Evolutionary conservation across 2,113 vertebrate genomes (phyloP), one percentile per base, ranked within the genome.

Genomic region (Grallaria varia): DNA sequence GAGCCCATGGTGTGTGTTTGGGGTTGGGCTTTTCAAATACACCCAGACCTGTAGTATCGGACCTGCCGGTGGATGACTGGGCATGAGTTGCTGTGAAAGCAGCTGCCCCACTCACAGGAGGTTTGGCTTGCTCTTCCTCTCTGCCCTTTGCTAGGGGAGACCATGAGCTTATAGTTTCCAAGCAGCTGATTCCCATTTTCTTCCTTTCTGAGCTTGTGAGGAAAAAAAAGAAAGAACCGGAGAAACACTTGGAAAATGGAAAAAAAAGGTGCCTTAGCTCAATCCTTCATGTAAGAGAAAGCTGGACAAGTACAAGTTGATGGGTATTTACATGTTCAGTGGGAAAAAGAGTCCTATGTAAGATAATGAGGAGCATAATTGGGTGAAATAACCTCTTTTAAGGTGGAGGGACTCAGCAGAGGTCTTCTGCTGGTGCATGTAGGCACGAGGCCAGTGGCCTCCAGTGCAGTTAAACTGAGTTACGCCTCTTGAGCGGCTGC

Each of bases 381-480:
- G 68, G 39, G n/a, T 71, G 50, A 49, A 45, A 52, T 77, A 2
- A 35, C 8, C 60, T 24, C 3, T 42, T 79, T 52, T 52, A 28
- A 66, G 24, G 52, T 63, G 55, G 81, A 67, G 7, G 35, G 49
- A 40, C 44, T 50, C 20, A 7, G 60, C 9, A 79, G 62, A 93
- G 69, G 55, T 82, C 63, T 78, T 94, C 73, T 92, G 69, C 78
- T 90, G 89, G 58, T 90, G 67, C 67, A 6, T 17, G 21, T 37
- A 47, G 83, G 92, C 79, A 39, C 67, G 42, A 18, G 56, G 93
- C 95, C 91, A 87, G 7, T 39, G 90, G 93, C 60, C 79, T 95
- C 66, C 80, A 69, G 47, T 87, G 83, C 52, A 67, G 67, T 82
- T 73, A 62, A 56, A 74, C n/a, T 85, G 68, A 89, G 75, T 91